A percentile compares a stretch with the other conserved stretches of the same genome.
Conservation (phyloP, 2,888 invertebrate species). For the Orgyia antiqua region DNA sequence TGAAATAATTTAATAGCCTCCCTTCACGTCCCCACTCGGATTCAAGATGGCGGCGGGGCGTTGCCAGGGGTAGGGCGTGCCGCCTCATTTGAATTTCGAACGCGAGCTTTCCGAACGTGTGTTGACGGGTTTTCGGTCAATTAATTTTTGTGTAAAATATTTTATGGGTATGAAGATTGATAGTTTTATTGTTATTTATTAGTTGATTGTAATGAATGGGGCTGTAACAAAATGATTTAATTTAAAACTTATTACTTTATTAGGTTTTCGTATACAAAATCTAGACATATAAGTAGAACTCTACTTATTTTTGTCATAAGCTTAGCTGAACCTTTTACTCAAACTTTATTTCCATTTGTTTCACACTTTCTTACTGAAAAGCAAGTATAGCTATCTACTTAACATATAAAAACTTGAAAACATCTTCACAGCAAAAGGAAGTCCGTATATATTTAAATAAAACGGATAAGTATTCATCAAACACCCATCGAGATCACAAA, state of each 20-base stretch:
- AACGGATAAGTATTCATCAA: too few relatives aligned
- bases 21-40: constrained; percentile 49
- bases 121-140: constrained; percentile 73
- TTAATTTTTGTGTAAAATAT: constrained; percentile 69
- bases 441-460: too few relatives aligned
- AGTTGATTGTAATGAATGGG: constrained; percentile 34
- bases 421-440: too few relatives aligned
- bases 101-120: constrained; percentile 72
- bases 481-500: constrained; percentile 8
- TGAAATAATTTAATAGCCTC: constrained; percentile 76
- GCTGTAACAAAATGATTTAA: constrained; percentile 1
- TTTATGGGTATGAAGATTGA: constrained; percentile 49
- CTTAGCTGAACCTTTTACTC: too few relatives aligned
- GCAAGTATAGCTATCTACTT: too few relatives aligned
- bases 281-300: too few relatives aligned
- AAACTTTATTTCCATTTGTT: too few relatives aligned
- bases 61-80: constrained; percentile 69
- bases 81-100: constrained; percentile 78
- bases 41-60: constrained; percentile 75
- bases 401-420: too few relatives aligned
- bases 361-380: too few relatives aligned
- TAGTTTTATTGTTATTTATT: constrained; percentile 61
- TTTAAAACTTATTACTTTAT: too few relatives aligned
- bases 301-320: too few relatives aligned
- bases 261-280: too few relatives aligned